Base-by-base conservation (phyloP, 2,888 invertebrate species). In the Sipha maydis region DNA sequence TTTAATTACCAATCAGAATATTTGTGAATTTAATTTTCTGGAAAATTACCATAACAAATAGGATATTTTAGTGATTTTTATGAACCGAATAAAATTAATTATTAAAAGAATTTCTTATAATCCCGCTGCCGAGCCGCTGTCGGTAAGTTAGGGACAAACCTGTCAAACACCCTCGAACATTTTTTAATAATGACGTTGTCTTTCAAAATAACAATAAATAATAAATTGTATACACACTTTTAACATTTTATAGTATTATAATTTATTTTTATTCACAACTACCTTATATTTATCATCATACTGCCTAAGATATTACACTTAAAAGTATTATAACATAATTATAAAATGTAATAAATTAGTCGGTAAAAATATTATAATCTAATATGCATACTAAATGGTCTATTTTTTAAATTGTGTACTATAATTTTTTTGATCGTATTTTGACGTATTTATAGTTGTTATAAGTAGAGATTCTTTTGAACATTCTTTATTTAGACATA, bases 41-140 rank as follows among this genome's bases (percentile, higher is more conserved):
- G 86, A 86, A 86, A 80, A 86, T 86, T 86, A 80, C 86, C 79
- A 80, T 77, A 80, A 86, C 38, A 41, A 79, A 73, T 78, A 41
- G 28, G 77, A 69, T 78, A 78, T 85, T 80, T 73, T 79, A 56
- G 38, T 28, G 73, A 73, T 86, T 86, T n/a, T 86, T 80, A 80
- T 86, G 79, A 80, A 80, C 86, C 71, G 78, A 54, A 79, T 71
- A 73, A 80, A 86, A 86, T 86, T 86, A 73, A 85, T 80, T 79
- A 86, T 73, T 21, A 38, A 28, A 38, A 79, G 54, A 79, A 73
- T 80, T n/a, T 54, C 54, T 56, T 25, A 56, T 80, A 73, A 86
- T 21, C 85, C 28, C 48, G 38, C 8, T 38, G 31, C 5, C 38
- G 75, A 8, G 31, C 38, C 34, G 31, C 38, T 19, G 56, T 14